phyloP scores from a whole-genome alignment of 2,888 invertebrate genomes.

The Caenorhabditis imperialis region DNA sequence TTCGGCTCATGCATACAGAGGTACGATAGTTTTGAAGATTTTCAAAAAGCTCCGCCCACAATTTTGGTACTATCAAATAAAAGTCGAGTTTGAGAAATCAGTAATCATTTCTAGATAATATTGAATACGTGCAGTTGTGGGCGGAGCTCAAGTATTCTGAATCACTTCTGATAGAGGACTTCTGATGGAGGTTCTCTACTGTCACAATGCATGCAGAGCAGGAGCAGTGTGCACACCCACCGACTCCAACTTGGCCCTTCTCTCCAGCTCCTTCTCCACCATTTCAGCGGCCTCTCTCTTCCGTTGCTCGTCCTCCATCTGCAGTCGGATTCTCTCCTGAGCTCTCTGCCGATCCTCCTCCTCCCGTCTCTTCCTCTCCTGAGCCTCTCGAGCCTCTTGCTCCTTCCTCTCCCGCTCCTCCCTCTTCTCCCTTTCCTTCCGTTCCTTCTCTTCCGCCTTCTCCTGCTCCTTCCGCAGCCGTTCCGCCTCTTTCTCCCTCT shows the following conservation, averaged over 20 bases:
- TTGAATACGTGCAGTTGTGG: too few species aligned
- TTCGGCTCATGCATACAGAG: too few species aligned
- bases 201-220: too few species aligned
- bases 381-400: neutral
- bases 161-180: too few species aligned
- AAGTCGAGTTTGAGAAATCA: too few species aligned
- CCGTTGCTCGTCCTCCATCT: conserved; percentile 22
- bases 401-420: conserved; percentile 3
- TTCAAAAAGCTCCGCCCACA: too few species aligned
- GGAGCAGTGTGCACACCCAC: too few species aligned
- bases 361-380: neutral
- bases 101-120: too few species aligned
- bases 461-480: conserved; percentile 25
- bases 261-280: conserved; percentile 26
- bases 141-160: too few species aligned
- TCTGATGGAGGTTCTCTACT: too few species aligned
- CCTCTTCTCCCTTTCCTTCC: conserved; percentile 14
- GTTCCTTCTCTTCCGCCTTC: neutral
- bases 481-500: conserved; percentile 24
- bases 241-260: conserved; percentile 23
- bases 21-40: too few species aligned
- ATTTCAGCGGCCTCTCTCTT: conserved; percentile 20
- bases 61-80: too few species aligned
- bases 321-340: neutral
- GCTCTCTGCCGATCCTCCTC: conserved; percentile 26